Evolutionary conservation across 2,113 vertebrate genomes (phyloP), one percentile per base, ranked within the genome.

Genomic region (Melanocharis versteri): DNA sequence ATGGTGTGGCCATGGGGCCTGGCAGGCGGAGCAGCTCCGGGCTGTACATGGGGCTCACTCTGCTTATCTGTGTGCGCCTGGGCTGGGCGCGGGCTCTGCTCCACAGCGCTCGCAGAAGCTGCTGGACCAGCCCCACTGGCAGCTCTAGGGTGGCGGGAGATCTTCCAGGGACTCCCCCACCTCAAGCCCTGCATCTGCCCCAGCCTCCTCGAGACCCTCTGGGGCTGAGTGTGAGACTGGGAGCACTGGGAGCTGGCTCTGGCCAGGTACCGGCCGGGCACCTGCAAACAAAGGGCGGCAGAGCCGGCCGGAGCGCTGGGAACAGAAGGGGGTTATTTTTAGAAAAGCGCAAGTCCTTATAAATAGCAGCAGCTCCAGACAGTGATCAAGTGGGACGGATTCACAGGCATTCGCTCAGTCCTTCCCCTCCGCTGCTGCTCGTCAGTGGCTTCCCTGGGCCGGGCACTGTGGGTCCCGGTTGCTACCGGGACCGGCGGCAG

Each of bases 291-390:
- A 54, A 94, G 62, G 21, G 7, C 1, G 1, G 72, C 91, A 35
- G 86, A 76, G 82, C 44, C 2, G 1, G 70, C 47, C 3, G 0
- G 61, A 85, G 56, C 4, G 1, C 85, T 3, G 2, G 53, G 86
- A 64, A 20, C 76, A 73, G 79, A 4, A 1, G 14, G n/a, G 31
- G 28, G 50, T n/a, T 93, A 92, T 94, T 93, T 97, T 93, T 88
- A 90, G 95, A 69, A 37, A 37, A 80, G 62, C 18, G 9, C 61
- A 37, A 83, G 66, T 40, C 88, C 47, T 69, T 95, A 94, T 93
- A 93, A 96, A 94, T 93, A 94, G 94, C 90, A 89, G 68, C 93
- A 69, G 50, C 90, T 93, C 64, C 66, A 83, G 83, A 64, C 31
- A 3, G 66, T 15, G 57, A 85, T 80, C 47, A 12, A 91, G 66